Base-by-base conservation (phyloP, 2,888 invertebrate species). In the Cyclophora punctaria region DNA sequence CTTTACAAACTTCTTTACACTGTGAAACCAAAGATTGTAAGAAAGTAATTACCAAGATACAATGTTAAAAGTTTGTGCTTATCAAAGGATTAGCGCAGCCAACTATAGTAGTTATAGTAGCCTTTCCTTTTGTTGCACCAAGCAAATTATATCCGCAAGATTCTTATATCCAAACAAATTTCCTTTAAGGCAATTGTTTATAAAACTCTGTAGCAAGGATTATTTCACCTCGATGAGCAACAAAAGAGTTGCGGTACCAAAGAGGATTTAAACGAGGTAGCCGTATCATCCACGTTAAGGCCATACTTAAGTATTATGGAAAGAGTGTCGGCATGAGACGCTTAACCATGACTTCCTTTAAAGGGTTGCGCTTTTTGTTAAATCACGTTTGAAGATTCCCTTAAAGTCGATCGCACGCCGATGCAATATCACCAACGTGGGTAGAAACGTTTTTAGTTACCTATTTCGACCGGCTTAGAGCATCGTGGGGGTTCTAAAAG, bases 291-390 rank as follows among this genome's bases (percentile, higher is more conserved):
- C 67, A 67, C 69, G 68, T 74, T 83, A 78, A 83, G 79, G 83
- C 86, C 80, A 78, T 82, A 81, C 82, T 85, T 81, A 81, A 83
- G 78, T 82, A 54, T 83, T 83, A 84, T 83, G 78, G 84, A 82
- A 82, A 83, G 79, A 80, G 80, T 80, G 77, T 75, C 78, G 75
- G 75, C 71, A 69, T 83, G 80, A 83, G 78, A 75, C 74, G 77
- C 75, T 83, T 83, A 78, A 78, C 58, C 62, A 78, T 82, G 83
- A 85, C 81, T 83, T 78, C 76, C 76, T 75, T 80, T 79, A 85
- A 87, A 85, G 85, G 85, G 83, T 86, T 87, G 85, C 78, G 73
- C 78, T 86, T 87, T 85, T 84, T 87, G 78, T 86, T 70, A 77
- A 75, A 83, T 80, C 80, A 82, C 76, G 73, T 67, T 78, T 79